Percentiles rank a stretch among this genome's conserved stretches.
These are phyloP conservation scores for Stenoptilia bipunctidactyla DNA, from an alignment of 2,888 invertebrate genomes.

Conservation along the genomic window DNA sequence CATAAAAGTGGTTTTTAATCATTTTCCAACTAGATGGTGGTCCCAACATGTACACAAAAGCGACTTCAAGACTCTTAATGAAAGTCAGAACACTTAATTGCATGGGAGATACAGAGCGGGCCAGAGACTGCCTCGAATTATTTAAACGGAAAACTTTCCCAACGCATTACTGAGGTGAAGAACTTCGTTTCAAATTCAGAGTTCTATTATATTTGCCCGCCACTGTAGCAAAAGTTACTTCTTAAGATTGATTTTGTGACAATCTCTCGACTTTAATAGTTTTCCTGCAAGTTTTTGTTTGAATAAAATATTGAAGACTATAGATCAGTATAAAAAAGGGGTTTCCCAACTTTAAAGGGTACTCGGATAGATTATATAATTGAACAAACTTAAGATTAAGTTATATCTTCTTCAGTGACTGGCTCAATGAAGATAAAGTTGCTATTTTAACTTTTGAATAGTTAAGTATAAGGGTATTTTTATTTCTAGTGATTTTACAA, in stretches of 20 bases:
- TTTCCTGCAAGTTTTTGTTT: constrained; percentile 13
- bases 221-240: constrained; percentile 25
- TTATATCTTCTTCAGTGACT: not conserved
- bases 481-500: too few relatives aligned
- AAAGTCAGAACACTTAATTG: constrained; percentile 49
- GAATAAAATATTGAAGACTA: too few relatives aligned
- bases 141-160: constrained; percentile 29
- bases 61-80: constrained; percentile 39
- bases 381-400: constrained; percentile 4
- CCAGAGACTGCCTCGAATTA: constrained; percentile 29
- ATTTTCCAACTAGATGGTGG: too few relatives aligned
- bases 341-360: too few relatives aligned
- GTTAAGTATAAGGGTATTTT: too few relatives aligned
- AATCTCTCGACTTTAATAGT: constrained; percentile 18
- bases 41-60: constrained; percentile 20
- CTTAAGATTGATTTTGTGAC: constrained; percentile 32
- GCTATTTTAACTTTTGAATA: too few relatives aligned
- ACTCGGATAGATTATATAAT: too few relatives aligned
- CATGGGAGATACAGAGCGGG: constrained; percentile 25
- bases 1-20: too few relatives aligned
- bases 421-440: too few relatives aligned
- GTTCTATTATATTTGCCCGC: constrained; percentile 33
- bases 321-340: too few relatives aligned
- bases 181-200: constrained; percentile 43
- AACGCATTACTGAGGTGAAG: constrained; percentile 26